Percentiles rank a stretch among this genome's conserved stretches.
These are phyloP conservation scores for Drosophila neocordata DNA, from an alignment of 1,140 invertebrate species.

Conservation along the genomic window DNA sequence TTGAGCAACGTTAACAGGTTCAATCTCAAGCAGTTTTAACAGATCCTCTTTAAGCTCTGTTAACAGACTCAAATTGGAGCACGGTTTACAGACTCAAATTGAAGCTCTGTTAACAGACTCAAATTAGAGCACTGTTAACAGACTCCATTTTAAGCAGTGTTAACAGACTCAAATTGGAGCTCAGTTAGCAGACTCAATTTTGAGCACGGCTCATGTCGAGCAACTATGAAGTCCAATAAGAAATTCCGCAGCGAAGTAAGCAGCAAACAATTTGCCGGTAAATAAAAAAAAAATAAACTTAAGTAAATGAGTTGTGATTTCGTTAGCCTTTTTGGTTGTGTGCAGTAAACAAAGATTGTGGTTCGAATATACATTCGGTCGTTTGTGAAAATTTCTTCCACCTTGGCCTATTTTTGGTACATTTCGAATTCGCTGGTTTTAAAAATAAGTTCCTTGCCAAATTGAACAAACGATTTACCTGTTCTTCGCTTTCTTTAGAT, in stretches of 20 bases:
- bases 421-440: constrained; percentile 28
- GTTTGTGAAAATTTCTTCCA: constrained; percentile 11
- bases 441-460: constrained; percentile 33
- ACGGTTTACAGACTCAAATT: too few species aligned
- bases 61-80: too few species aligned
- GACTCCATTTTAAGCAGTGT: too few species aligned
- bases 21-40: too few species aligned
- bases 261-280: constrained; percentile 8
- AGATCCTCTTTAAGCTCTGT: too few species aligned
- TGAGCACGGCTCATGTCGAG: background rate
- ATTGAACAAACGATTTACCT: constrained; percentile 20
- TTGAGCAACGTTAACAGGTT: too few species aligned
- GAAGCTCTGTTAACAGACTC: too few species aligned
- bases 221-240: background rate
- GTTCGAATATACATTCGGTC: background rate
- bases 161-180: background rate
- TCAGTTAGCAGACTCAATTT: background rate
- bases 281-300: background rate
- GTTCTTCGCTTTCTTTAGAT: constrained; percentile 14
- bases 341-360: background rate
- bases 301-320: background rate
- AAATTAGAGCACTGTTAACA: background rate
- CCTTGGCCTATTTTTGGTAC: constrained; percentile 16
- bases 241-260: background rate
- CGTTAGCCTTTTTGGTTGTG: background rate